Base-by-base conservation (phyloP, 2,888 invertebrate genomes). In the Pyrrhosoma nymphula region DNA sequence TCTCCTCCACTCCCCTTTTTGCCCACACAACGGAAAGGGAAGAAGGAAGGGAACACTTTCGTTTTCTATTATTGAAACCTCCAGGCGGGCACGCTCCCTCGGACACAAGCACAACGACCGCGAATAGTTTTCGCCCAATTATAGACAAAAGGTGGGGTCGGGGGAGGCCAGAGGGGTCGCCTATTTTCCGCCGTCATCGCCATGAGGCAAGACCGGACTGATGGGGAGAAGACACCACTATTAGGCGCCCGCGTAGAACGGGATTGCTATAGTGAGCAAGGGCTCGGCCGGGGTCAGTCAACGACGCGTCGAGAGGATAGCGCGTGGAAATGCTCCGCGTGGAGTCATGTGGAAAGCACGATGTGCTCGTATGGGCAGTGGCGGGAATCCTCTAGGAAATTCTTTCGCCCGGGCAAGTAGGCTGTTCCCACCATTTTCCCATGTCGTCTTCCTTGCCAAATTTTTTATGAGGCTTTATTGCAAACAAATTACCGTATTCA, bases 41-140 rank as follows among this genome's bases (percentile, higher is more conserved):
- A 47, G 47, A 47, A 18, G 82, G 35, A 82, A 82, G 35, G 82
- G 82, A 82, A 82, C 82, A 82, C 82, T 82, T 82, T 82, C 82
- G 82, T 82, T 82, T 82, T 82, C 82, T 82, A 82, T 82, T 82
- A 82, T 82, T 82, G 82, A 82, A 82, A 35, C 82, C 82, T 82
- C 82, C 30, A 82, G 82, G 35, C 82, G 82, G 82, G 35, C 82
- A 35, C 82, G 82, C 82, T 23, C 60, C 20, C 82, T 82, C 82
- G 82, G 30, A 82, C 82, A 82, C 82, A 82, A 82, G 35, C 30
- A 82, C 82, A 35, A 35, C 30, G 82, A 35, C 82, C 82, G 82
- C 82, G 82, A 82, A 82, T 82, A 82, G 82, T 82, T 82, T 30
- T 26, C 82, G 82, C 82, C 82, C 82, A 82, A 82, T 82, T 82